Conservation (phyloP, 2,797 vertebrate species). For the Pelodytes ibericus region DNA sequence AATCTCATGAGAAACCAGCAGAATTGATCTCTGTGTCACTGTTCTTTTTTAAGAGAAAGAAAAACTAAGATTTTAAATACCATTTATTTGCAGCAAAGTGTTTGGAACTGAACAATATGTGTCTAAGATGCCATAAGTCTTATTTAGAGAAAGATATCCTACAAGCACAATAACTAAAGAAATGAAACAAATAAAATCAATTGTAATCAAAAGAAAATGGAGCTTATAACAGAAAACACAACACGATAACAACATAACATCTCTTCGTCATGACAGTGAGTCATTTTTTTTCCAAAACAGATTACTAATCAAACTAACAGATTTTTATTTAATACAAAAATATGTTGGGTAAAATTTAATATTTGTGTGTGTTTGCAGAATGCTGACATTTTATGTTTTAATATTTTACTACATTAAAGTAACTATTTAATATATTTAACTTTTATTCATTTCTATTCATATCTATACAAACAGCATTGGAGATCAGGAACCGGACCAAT, state of each 20-base stretch:
- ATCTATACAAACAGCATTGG: too few relatives aligned
- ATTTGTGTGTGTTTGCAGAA: background rate
- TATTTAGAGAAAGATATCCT: background rate
- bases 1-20: constrained; percentile 18
- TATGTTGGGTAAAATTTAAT: background rate
- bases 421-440: too few relatives aligned
- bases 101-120: background rate
- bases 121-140: background rate
- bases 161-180: background rate
- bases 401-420: too few relatives aligned
- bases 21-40: constrained; percentile 44
- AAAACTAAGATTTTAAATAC: constrained; percentile 17
- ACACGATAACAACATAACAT: background rate
- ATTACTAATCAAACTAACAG: background rate
- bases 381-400: background rate
- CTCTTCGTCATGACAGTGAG: background rate
- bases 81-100: constrained; percentile 10
- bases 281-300: background rate
- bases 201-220: background rate
- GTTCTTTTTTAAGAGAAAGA: constrained; percentile 34
- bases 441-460: too few relatives aligned
- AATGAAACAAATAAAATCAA: background rate
- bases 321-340: background rate
- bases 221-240: background rate
- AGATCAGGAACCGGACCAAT: too few relatives aligned